A percentile compares a stretch with the other conserved stretches of the same genome.
phyloP scores from a whole-genome alignment of 2,797 vertebrate species.

The Glossophaga mutica region DNA sequence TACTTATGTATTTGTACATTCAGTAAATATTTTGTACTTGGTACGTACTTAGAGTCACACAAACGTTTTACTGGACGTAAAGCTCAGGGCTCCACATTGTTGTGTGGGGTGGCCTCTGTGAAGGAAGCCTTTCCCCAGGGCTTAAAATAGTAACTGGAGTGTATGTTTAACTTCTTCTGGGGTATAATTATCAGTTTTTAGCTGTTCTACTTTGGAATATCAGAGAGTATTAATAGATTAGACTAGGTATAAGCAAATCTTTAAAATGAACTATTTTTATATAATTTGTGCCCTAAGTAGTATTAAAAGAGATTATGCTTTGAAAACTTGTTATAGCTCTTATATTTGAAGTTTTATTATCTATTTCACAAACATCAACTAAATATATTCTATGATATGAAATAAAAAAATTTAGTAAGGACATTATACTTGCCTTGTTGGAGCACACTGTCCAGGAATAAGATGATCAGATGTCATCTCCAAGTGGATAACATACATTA shows the following conservation, averaged over 20 bases:
- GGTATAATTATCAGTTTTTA: background rate
- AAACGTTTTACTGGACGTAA: background rate
- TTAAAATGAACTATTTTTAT: background rate
- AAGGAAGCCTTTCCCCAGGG: background rate
- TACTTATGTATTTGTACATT: background rate
- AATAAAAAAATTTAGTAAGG: too few relatives aligned
- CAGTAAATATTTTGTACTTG: conserved; percentile 4
- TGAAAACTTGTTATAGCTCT: too few relatives aligned
- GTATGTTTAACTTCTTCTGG: background rate
- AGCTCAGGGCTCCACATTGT: background rate
- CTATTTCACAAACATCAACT: too few relatives aligned
- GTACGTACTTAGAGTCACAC: background rate
- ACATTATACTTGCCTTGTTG: too few relatives aligned
- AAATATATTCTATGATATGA: too few relatives aligned
- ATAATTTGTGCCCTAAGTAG: too few relatives aligned
- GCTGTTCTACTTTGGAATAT: background rate
- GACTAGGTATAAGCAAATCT: background rate
- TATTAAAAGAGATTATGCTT: too few relatives aligned
- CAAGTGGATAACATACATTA: too few relatives aligned
- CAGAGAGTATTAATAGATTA: background rate
- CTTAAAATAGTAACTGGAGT: conserved; percentile 9
- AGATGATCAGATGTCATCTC: too few relatives aligned
- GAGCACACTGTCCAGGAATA: too few relatives aligned
- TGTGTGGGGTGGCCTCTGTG: background rate
- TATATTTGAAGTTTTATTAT: too few relatives aligned